phyloP scores from a whole-genome alignment of 1,140 invertebrate genomes.

The Drosophila kurseongensis region DNA sequence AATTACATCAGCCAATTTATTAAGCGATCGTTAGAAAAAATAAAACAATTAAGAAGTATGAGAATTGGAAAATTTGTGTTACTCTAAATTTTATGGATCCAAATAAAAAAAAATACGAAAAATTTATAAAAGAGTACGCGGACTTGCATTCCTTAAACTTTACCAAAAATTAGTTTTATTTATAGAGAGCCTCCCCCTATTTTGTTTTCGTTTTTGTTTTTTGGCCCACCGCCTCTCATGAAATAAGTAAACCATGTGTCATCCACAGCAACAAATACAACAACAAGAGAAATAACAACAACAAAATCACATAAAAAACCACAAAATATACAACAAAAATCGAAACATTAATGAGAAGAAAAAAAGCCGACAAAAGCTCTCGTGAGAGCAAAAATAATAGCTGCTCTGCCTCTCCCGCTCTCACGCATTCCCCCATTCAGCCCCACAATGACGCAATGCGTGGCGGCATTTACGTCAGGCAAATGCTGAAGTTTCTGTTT shows the following conservation, averaged over 20 bases:
- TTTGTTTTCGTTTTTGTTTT: background rate
- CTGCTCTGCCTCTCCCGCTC: constrained; percentile 4
- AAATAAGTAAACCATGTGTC: constrained; percentile 60
- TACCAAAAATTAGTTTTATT: constrained; percentile 23
- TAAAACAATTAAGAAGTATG: background rate
- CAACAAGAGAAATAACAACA: background rate
- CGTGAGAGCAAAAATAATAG: constrained; percentile 7
- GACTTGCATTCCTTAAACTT: constrained; percentile 5
- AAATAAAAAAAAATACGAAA: background rate
- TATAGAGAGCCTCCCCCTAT: constrained; percentile 10
- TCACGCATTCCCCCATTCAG: constrained; percentile 2
- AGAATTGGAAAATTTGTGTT: too few species aligned
- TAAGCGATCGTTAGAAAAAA: background rate
- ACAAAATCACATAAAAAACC: constrained; percentile 12
- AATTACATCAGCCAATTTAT: constrained; percentile 70
- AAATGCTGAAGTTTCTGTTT: constrained; percentile 23
- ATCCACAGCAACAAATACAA: constrained; percentile 26
- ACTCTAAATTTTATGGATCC: too few species aligned
- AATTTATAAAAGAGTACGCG: constrained; percentile 2
- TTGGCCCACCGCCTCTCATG: background rate
- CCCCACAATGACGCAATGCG: constrained; percentile 67
- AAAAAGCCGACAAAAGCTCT: constrained; percentile 39
- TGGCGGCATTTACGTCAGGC: constrained; percentile 64
- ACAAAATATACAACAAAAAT: constrained; percentile 11
- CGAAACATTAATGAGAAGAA: constrained; percentile 26